Conservation (phyloP, 1,140 invertebrate species). For the Hycleus cichorii region DNA sequence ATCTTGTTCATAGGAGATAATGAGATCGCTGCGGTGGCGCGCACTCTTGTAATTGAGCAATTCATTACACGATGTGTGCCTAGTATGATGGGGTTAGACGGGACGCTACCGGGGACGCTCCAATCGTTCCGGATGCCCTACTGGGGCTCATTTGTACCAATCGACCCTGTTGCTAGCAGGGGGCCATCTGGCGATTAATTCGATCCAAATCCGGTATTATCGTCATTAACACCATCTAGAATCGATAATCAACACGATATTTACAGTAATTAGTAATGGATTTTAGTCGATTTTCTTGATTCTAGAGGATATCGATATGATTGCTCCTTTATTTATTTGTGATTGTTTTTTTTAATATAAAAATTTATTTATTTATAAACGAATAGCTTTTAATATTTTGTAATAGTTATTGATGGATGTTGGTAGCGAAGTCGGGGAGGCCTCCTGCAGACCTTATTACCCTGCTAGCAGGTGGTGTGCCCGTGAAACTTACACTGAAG, state of each 20-base stretch:
- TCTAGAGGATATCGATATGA: too few relatives aligned
- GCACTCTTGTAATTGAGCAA: conserved; percentile 22
- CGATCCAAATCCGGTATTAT: neutral
- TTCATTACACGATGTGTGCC: conserved; percentile 16
- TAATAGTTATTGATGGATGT: conserved; percentile 35
- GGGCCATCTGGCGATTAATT: conserved; percentile 3
- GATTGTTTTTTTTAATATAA: too few relatives aligned
- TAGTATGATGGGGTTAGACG: conserved; percentile 17
- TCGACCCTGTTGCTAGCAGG: conserved; percentile 14
- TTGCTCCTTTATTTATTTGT: too few relatives aligned
- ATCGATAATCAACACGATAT: too few relatives aligned
- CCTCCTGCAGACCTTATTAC: conserved; percentile 32
- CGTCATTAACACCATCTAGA: too few relatives aligned
- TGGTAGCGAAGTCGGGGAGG: conserved; percentile 27
- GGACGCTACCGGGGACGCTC: conserved; percentile 13
- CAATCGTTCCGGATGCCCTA: conserved; percentile 1
- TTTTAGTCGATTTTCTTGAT: too few relatives aligned
- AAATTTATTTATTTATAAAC: too few relatives aligned
- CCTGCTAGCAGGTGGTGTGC: conserved; percentile 28
- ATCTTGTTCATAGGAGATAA: conserved; percentile 20
- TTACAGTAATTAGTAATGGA: too few relatives aligned
- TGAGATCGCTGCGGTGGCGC: conserved; percentile 19
- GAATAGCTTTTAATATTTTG: conserved; percentile 17
- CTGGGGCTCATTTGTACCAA: conserved; percentile 20
- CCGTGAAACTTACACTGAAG: conserved; percentile 29